Evolutionary conservation across 2,797 vertebrate species (phyloP).

Genomic region (Rhincodon typus): DNA sequence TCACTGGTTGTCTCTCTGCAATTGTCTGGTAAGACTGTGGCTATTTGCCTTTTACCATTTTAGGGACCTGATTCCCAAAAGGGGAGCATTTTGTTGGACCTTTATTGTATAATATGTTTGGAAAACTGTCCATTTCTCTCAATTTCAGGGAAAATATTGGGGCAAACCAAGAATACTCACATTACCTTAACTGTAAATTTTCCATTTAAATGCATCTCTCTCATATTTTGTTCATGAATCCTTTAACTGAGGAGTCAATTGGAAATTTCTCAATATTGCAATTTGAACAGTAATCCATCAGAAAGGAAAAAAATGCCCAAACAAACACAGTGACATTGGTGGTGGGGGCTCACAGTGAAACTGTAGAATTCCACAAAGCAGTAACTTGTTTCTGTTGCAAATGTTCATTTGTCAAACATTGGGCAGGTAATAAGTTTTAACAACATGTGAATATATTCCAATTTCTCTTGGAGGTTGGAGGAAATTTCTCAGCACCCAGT

Average conservation of each 20-base stretch:
- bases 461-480: background rate
- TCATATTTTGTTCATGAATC: background rate
- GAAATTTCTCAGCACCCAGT: background rate
- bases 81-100: background rate
- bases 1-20: too few relatives aligned
- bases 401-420: background rate
- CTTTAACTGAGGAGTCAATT: background rate
- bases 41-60: too few relatives aligned
- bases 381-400: background rate
- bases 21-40: too few relatives aligned
- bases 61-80: background rate
- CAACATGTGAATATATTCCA: background rate
- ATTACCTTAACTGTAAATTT: background rate
- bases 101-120: background rate
- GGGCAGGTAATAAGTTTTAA: background rate
- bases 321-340: background rate
- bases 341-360: background rate
- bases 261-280: background rate
- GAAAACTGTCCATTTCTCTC: background rate
- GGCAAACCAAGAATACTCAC: background rate
- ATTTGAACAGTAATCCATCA: background rate
- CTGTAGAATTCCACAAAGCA: background rate
- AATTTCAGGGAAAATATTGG: background rate
- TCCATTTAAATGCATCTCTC: background rate
- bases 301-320: background rate